Percentiles rank a stretch among this genome's conserved stretches.
Conservation (phyloP, 1,140 invertebrate genomes). For the Drosophila obscura region DNA sequence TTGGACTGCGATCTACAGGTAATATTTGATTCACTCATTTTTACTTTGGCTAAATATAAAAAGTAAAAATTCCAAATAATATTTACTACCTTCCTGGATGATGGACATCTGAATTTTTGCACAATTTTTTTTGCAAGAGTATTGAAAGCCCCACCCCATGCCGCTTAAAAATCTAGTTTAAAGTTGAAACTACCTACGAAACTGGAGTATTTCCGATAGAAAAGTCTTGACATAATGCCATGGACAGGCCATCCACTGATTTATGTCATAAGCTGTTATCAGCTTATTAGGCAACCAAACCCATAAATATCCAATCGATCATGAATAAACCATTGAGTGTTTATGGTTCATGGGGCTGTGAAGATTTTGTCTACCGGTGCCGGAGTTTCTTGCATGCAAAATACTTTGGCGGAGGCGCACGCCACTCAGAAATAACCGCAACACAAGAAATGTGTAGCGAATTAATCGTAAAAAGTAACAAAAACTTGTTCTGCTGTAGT, state of each 20-base stretch:
- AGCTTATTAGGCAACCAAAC: slow-evolving; percentile 2
- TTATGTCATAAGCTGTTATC: slow-evolving; percentile 22
- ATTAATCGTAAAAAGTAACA: slow-evolving; percentile 19
- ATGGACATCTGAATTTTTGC: no score
- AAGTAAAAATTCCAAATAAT: no score
- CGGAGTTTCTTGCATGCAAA: slow-evolving; percentile 22
- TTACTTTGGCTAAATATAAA: neutral
- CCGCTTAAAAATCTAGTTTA: no score
- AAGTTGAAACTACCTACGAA: neutral
- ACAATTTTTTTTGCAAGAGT: neutral
- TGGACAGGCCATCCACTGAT: slow-evolving; percentile 8
- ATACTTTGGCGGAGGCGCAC: neutral
- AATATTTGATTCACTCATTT: no score
- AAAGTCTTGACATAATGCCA: slow-evolving; percentile 12
- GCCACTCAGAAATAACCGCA: slow-evolving; percentile 30
- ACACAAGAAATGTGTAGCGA: slow-evolving; percentile 25
- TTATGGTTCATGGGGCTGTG: slow-evolving; percentile 15
- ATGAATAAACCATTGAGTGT: slow-evolving; percentile 20
- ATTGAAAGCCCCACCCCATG: neutral
- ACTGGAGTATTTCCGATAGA: neutral
- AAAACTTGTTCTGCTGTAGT: slow-evolving; percentile 64
- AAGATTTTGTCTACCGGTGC: neutral
- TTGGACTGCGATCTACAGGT: no score
- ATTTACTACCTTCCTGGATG: no score
- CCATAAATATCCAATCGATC: slow-evolving; percentile 5